Evolutionary conservation across 2,888 invertebrate genomes (phyloP), one percentile per base, ranked within the genome.

Genomic region (Machimus rusticus): DNA sequence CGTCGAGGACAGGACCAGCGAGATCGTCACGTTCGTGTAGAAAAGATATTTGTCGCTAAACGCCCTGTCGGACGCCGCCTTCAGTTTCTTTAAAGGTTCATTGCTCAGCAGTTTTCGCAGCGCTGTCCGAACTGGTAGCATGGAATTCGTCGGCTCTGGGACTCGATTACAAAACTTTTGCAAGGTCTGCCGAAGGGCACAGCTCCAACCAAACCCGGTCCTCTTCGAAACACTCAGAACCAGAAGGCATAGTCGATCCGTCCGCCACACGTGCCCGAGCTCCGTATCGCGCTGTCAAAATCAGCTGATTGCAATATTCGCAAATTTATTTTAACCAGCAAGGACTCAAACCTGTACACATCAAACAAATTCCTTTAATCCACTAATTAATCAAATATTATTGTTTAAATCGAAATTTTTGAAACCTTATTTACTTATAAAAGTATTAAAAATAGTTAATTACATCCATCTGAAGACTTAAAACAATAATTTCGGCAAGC

Each of bases 1-100:
- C 9, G 94, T 90, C 0, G 95, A 95, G n/a, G 97, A 97, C 78
- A 98, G 94, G 0, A 94, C 93, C 87, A 96, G 93, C 0, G 97
- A 97, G 90, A 98, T 94, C 39, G 94, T 93, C 5, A 97, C 94
- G 93, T 98, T 98, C 78, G 98, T 98, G 89, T 95, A 93, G 85
- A 97, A 93, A 89, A 97, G 93, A 93, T 96, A 95, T 91, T 95
- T 96, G 57, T 92, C 92, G 90, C 93, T 93, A 90, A 96, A 96
- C 57, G 95, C 95, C 89, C 90, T 91, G 12, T n/a, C 43, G n/a
- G 19, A 43, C 5, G 55, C 28, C n/a, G 8, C 14, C 19, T 82
- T 82, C 16, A 82, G 8, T 8, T 37, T 82, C 31, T 74, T 74
- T 6, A 74, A 14, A 19, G 51, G 51, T 51, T 8, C 51, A 51